Evolutionary conservation across 2,113 vertebrate genomes (phyloP), one percentile per base, ranked within the genome.

Genomic region (Centrocercus urophasianus): DNA sequence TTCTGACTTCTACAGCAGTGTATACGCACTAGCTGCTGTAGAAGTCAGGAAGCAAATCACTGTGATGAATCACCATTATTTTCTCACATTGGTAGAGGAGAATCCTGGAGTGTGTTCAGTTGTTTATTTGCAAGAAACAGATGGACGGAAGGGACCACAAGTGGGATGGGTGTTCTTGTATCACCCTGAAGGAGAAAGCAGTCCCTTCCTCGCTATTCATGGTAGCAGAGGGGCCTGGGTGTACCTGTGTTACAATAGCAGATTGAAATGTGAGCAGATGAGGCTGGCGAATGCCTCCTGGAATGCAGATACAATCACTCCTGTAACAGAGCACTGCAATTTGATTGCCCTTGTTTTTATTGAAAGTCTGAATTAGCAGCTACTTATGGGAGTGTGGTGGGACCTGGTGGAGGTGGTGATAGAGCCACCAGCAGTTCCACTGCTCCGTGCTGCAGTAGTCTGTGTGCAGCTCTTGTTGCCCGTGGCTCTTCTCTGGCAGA

Each of bases 231-330:
- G 36, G 87, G 71, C n/a, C 13, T 3, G 76, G 72, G 45, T 86
- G 76, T 50, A 71, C 52, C 72, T 72, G 4, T 74, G 32, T 91
- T 74, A 64, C 52, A 38, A 76, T 72, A 74, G 87, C 91, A 96
- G 67, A 88, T 86, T 86, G 88, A 86, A 83, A 95, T 76, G 0
- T 36, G 16, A 45, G 65, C 60, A 83, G 86, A 78, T 95, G 50
- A 89, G 89, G 30, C 71, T 75, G 72, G 43, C 81, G 79, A 71
- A 88, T 74, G 75, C 84, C 82, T 93, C 17, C 61, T 86, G 59
- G 88, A 93, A 78, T 88, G 93, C 73, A 91, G 54, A 50, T 65
- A 52, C 30, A 69, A 65, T 73, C 6, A 4, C 85, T 75, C 74
- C 22, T 4, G 57, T 88, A 95, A 48, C 10, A 86, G 43, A 61